These are phyloP conservation scores for Campylomormyrus tamandua DNA, from an alignment of 2,113 vertebrate species.

Conservation along the genomic window DNA sequence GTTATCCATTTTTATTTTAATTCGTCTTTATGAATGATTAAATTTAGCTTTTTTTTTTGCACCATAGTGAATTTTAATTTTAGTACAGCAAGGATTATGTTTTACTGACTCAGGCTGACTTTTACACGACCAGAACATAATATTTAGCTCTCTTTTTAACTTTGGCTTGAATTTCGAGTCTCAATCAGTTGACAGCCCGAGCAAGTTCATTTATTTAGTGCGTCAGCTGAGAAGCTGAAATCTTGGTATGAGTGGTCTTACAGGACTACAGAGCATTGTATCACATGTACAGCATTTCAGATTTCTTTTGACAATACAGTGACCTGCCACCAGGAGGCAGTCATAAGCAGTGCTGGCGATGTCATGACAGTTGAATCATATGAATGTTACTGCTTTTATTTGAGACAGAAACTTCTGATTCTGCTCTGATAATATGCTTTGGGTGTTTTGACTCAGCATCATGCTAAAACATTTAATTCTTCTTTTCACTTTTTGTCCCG, in stretches of 20 bases:
- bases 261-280: background rate
- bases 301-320: background rate
- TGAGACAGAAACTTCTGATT: background rate
- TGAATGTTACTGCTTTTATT: background rate
- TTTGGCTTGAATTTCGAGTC: background rate
- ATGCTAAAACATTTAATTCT: background rate
- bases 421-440: background rate
- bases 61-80: background rate
- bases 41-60: background rate
- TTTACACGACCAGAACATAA: background rate
- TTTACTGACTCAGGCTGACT: background rate
- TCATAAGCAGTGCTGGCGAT: background rate
- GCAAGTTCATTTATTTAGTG: background rate
- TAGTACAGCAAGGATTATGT: background rate
- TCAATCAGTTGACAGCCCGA: background rate
- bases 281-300: background rate
- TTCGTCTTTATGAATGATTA: background rate
- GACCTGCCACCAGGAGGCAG: conserved; percentile 10
- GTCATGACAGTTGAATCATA: background rate
- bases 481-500: background rate
- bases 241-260: background rate
- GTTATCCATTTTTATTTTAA: background rate
- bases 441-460: background rate
- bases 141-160: background rate
- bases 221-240: background rate